A percentile compares a stretch with the other conserved stretches of the same genome.
These are phyloP conservation scores for Graptemys geographica DNA, from an alignment of 2,797 vertebrate species.

Conservation along the genomic window DNA sequence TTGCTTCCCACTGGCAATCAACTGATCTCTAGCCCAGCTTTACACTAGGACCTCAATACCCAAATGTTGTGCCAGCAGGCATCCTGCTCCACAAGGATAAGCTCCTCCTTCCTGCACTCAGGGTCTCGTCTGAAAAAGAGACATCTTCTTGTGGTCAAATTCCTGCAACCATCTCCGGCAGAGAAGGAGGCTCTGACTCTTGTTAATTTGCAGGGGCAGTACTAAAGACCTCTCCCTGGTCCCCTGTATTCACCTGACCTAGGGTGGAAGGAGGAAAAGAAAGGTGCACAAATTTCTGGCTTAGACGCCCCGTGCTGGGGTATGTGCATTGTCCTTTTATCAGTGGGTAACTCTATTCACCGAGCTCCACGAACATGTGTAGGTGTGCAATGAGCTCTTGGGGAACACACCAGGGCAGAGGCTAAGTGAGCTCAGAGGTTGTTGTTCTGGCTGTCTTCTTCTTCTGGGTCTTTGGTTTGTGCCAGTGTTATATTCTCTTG, in stretches of 20 bases:
- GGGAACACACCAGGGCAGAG: background rate
- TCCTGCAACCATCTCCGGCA: background rate
- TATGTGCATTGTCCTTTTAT: background rate
- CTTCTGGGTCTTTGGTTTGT: slow-evolving; percentile 81
- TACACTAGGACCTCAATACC: background rate
- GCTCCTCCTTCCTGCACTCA: background rate
- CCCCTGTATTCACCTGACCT: fast-evolving
- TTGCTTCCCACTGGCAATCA: background rate
- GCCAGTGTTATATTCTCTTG: slow-evolving; percentile 75
- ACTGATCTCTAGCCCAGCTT: background rate
- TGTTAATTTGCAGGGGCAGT: background rate
- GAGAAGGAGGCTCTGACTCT: background rate
- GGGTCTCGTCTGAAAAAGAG: fast-evolving
- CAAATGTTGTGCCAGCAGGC: background rate
- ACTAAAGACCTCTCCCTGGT: background rate
- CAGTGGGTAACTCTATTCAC: fast-evolving
- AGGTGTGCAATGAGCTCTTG: fast-evolving
- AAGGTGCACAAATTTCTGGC: background rate
- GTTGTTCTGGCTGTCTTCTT: slow-evolving; percentile 88
- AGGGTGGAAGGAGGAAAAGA: background rate
- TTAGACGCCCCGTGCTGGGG: background rate
- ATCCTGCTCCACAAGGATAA: background rate
- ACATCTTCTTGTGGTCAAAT: background rate
- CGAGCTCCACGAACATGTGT: fast-evolving
- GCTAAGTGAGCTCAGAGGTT: slow-evolving; percentile 68